Percentiles rank a stretch among this genome's conserved stretches.
phyloP scores from a whole-genome alignment of 2,888 invertebrate genomes.

The Celastrina argiolus region DNA sequence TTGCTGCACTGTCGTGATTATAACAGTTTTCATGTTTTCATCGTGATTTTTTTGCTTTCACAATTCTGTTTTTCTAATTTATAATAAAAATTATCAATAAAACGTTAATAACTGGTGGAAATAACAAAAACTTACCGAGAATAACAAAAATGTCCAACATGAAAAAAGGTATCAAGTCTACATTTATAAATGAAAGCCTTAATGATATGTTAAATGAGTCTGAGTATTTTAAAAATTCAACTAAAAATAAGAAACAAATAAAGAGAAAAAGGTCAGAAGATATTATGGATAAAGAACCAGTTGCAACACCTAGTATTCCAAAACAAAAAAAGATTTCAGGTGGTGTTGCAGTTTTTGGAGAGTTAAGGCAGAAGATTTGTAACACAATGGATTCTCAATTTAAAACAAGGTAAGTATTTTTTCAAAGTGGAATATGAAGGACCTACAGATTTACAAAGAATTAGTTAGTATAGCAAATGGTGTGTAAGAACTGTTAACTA shows the following conservation, averaged over 20 bases:
- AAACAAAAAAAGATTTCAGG: conserved; percentile 52
- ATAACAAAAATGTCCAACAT: conserved; percentile 43
- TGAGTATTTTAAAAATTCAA: conserved; percentile 24
- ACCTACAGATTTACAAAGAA: no score
- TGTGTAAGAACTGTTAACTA: no score
- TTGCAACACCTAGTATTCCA: conserved; percentile 41
- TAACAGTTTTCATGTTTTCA: no score
- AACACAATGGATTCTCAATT: conserved; percentile 53
- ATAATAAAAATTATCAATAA: background rate
- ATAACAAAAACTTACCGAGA: background rate
- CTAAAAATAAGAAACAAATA: conserved; percentile 46
- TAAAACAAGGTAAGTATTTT: conserved; percentile 48
- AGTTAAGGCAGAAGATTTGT: conserved; percentile 54
- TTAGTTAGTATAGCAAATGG: no score
- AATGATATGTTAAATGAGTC: conserved; percentile 49
- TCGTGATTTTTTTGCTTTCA: background rate
- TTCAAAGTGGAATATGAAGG: background rate
- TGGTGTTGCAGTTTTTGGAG: conserved; percentile 45
- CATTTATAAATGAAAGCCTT: conserved; percentile 50
- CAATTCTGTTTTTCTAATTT: no score
- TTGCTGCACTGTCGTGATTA: no score
- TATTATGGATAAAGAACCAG: conserved; percentile 44
- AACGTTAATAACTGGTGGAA: background rate
- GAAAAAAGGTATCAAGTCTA: conserved; percentile 49
- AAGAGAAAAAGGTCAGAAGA: conserved; percentile 44